Conservation (phyloP, 1,140 invertebrate species). For the Phymorhynchus buccinoides region DNA sequence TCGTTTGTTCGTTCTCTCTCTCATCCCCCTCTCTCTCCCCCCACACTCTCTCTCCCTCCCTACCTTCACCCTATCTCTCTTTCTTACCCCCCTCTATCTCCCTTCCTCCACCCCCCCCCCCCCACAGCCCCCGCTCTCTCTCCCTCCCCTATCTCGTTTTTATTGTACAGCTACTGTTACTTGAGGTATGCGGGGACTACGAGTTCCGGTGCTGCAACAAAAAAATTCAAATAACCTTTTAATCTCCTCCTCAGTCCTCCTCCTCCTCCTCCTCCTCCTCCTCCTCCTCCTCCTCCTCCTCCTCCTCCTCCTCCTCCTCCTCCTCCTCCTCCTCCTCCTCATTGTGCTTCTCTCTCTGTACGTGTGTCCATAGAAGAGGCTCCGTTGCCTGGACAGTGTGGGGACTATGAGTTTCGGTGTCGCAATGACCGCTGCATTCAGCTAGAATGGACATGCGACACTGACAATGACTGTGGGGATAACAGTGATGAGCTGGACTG, state of each 20-base stretch:
- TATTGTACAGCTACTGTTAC: no score
- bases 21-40: conserved; percentile 12
- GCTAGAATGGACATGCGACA: conserved; percentile 34
- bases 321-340: not conserved
- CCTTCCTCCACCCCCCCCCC: no score
- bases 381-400: conserved; percentile 25
- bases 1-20: no score
- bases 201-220: no score
- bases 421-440: conserved; percentile 37
- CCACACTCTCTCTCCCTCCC: not conserved
- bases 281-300: not conserved
- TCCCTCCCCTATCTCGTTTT: not conserved
- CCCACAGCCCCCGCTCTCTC: no score
- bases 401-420: conserved; percentile 37
- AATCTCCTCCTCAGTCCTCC: not conserved
- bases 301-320: not conserved
- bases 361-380: not conserved
- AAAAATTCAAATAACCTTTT: no score
- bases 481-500: conserved; percentile 28
- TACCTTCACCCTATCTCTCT: not conserved
- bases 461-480: conserved; percentile 30
- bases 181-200: no score
- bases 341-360: not conserved
- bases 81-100: not conserved
- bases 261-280: not conserved